A percentile compares a stretch with the other conserved stretches of the same genome.
These are phyloP conservation scores for Heliconius charithonia DNA, from an alignment of 2,888 invertebrate species.

Conservation along the genomic window DNA sequence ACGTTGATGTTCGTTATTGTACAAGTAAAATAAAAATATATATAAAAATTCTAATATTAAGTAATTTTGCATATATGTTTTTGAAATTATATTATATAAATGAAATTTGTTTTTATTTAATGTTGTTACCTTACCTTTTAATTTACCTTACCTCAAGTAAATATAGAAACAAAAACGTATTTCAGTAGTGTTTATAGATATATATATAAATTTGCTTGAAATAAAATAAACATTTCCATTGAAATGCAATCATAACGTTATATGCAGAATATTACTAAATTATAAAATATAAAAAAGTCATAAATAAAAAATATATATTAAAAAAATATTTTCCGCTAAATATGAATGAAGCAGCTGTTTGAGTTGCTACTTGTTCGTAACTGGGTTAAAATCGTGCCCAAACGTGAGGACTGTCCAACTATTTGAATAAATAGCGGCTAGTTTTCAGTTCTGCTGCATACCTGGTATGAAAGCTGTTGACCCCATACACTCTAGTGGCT, in stretches of 20 bases:
- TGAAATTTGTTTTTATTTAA: background rate
- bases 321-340: conserved; percentile 11
- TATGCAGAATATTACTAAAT: background rate
- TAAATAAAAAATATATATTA: background rate
- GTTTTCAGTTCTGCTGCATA: conserved; percentile 21
- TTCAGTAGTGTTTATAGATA: too few relatives aligned
- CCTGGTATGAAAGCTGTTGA: conserved; percentile 21
- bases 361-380: conserved; percentile 30
- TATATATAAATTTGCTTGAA: too few relatives aligned
- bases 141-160: too few relatives aligned
- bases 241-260: background rate
- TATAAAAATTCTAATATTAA: background rate
- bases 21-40: background rate
- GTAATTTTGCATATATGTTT: too few relatives aligned
- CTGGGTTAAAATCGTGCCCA: conserved; percentile 37
- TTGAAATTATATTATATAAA: too few relatives aligned
- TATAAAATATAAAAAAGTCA: background rate
- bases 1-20: background rate
- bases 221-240: background rate
- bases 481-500: background rate
- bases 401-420: conserved; percentile 15
- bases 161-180: too few relatives aligned
- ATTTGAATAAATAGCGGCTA: conserved; percentile 23
- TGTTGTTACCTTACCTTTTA: too few relatives aligned
- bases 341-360: conserved; percentile 24